Evolutionary conservation across 23 tunicate genomes (phyloP).

Genomic region (Diplosoma virens): DNA sequence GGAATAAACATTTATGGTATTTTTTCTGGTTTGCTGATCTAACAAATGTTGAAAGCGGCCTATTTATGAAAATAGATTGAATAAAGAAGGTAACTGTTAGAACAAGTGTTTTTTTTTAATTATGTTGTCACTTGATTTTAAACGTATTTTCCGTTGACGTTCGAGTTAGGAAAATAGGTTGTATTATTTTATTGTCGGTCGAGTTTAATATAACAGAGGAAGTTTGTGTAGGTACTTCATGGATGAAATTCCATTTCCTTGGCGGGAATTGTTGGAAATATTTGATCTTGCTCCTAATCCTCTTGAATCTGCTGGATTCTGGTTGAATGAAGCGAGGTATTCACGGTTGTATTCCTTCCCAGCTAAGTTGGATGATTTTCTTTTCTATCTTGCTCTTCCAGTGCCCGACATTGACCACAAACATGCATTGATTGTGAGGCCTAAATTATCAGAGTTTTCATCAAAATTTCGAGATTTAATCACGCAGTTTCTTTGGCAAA

Average conservation of each 20-base stretch:
- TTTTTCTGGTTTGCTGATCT: no score
- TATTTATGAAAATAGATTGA: no score
- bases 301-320: neutral
- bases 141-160: no score
- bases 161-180: no score
- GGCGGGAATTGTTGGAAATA: neutral
- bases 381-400: neutral
- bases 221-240: no score
- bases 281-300: neutral
- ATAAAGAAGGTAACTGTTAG: no score
- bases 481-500: neutral
- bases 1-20: no score
- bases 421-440: neutral
- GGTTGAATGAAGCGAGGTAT: neutral
- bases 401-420: neutral
- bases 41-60: no score
- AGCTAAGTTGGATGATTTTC: neutral
- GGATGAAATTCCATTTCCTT: neutral
- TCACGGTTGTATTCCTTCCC: neutral
- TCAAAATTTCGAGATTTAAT: neutral
- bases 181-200: no score
- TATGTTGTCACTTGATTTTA: no score
- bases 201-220: no score
- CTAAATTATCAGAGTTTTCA: neutral
- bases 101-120: no score